Percentiles rank a stretch among this genome's conserved stretches.
Conservation (phyloP, 1,140 invertebrate species). For the Leptopilina boulardi region DNA sequence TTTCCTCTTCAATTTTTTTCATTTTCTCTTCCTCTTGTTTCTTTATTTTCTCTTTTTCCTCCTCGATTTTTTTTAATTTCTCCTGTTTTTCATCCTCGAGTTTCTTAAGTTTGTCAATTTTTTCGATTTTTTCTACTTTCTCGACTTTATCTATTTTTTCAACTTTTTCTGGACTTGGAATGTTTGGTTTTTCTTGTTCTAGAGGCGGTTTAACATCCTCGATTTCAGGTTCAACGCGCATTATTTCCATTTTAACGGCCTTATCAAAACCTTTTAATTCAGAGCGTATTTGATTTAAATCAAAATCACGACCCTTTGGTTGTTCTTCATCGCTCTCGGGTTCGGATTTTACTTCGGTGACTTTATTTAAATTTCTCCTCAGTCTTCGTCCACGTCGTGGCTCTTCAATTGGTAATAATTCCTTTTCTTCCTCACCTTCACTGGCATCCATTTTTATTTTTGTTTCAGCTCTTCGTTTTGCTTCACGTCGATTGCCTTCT, state of each 20-base stretch:
- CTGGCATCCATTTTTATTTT: constrained; percentile 72
- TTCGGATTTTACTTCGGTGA: constrained; percentile 66
- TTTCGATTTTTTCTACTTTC: constrained; percentile 76
- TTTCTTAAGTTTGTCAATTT: constrained; percentile 63
- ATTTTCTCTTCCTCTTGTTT: too few species aligned
- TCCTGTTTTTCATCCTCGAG: constrained; percentile 42
- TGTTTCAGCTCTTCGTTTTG: constrained; percentile 69
- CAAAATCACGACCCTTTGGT: constrained; percentile 84
- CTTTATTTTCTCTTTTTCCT: constrained; percentile 43
- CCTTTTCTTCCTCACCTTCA: constrained; percentile 71
- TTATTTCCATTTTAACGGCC: constrained; percentile 75
- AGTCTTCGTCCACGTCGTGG: constrained; percentile 65
- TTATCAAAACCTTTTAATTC: constrained; percentile 88
- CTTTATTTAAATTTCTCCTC: constrained; percentile 63
- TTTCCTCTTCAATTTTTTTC: constrained; percentile 45
- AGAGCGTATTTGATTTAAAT: constrained; percentile 88
- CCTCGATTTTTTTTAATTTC: neutral
- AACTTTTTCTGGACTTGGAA: neutral
- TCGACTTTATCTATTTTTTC: neutral
- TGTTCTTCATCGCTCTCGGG: constrained; percentile 71
- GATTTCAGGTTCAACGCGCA: constrained; percentile 60
- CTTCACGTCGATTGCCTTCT: constrained; percentile 68
- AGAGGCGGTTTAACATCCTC: constrained; percentile 56
- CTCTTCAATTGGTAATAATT: constrained; percentile 66
- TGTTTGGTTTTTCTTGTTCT: constrained; percentile 58